Evolutionary conservation across 2,797 vertebrate species (phyloP), one percentile per base, ranked within the genome.

Genomic region (Sphenopsis melanotis): DNA sequence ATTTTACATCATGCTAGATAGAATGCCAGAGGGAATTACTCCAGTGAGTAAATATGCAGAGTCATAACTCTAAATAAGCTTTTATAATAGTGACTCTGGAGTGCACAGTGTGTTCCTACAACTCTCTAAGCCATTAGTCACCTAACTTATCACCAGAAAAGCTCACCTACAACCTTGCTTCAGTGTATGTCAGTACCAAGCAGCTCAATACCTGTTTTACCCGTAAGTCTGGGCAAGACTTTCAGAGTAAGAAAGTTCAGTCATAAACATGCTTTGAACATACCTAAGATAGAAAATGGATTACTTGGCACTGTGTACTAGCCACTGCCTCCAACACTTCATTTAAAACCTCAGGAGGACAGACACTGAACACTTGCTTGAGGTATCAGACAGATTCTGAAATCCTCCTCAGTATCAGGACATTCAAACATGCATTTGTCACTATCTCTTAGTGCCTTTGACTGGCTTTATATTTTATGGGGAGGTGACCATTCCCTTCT

Each of bases 241-340:
- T 29, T 42, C 46, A 19, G 6, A 61, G 24, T 24, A 74, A 20
- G 18, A 6, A 93, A 41, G 19, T 56, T 8, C 21, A 64, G 53
- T 50, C 53, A 59, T 8, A 50, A 1, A 23, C 3, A 57, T 4
- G 4, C 20, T 61, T 66, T 68, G n/a, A 81, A 68, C 22, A 64
- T 0, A 32, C 4, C 32, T 36, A 63, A 81, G 13, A 37, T 4
- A 19, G 14, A 47, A 39, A 85, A 76, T 3, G 6, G 23, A 56
- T 9, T 60, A 47, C 26, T 49, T 41, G 0, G 8, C 37, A 34
- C 8, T 9, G n/a, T 0, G 0, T n/a, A 50, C 12, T 6, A 41
- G 57, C 11, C 18, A 44, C 16, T 6, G 7, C 12, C 53, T 71
- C 39, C 42, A 87, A 15, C 7, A 20, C 16, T 41, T 70, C 15